Conservation (phyloP, 2,797 vertebrate species). For the Stomatorhinus walkeri region DNA sequence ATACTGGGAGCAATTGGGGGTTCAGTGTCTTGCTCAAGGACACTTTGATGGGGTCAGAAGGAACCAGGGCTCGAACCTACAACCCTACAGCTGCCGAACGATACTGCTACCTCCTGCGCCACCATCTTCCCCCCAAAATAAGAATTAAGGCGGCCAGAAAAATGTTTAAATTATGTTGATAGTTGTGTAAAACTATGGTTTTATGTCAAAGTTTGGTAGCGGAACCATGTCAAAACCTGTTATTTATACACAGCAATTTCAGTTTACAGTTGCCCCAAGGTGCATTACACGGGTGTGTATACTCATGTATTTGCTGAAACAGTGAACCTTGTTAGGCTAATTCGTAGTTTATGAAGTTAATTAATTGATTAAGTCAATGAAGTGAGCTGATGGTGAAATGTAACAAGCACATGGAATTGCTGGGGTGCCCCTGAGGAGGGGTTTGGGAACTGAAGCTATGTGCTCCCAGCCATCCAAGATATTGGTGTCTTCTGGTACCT, state of each 20-base stretch:
- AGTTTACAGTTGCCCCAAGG: neutral
- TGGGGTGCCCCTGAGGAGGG: neutral
- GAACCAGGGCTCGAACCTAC: no score
- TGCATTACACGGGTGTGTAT: neutral
- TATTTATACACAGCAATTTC: neutral
- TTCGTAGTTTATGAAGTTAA: neutral
- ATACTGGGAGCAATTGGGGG: no score
- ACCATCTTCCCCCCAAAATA: neutral
- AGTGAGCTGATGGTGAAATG: neutral
- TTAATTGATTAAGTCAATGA: neutral
- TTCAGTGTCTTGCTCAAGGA: no score
- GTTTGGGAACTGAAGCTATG: neutral
- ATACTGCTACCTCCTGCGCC: no score
- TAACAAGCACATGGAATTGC: neutral
- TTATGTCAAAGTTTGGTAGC: neutral
- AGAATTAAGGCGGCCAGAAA: neutral
- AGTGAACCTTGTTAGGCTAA: neutral
- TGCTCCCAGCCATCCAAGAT: neutral
- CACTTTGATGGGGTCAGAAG: no score
- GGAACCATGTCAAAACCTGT: neutral
- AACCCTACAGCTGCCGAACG: no score
- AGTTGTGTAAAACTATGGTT: neutral
- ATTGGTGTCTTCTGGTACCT: slow-evolving; percentile 61
- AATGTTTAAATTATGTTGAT: neutral
- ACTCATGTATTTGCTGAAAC: neutral